A percentile compares a stretch with the other conserved stretches of the same genome.
Evolutionary conservation across 2,797 vertebrate species (phyloP).

Genomic region (Siniperca obscura): DNA sequence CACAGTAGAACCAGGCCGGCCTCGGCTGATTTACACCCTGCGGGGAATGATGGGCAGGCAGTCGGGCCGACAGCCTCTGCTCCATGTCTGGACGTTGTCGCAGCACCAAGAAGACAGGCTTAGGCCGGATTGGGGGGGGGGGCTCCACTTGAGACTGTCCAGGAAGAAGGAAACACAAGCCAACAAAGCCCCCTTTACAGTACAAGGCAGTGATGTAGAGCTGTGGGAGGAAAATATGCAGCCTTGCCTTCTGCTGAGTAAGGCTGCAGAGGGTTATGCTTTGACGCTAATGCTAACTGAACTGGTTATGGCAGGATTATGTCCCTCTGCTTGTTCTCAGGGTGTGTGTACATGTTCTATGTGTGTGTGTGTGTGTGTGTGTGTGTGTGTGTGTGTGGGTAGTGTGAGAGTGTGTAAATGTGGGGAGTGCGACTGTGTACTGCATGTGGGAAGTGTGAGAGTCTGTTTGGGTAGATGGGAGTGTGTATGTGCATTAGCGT

Average conservation of each 20-base stretch:
- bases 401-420: slow-evolving; percentile 23
- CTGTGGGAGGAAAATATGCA: slow-evolving; percentile 40
- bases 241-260: slow-evolving; percentile 53
- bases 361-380: background rate
- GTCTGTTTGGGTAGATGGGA: slow-evolving; percentile 26
- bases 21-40: slow-evolving; percentile 79
- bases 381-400: slow-evolving; percentile 11
- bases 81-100: slow-evolving; percentile 51
- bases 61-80: slow-evolving; percentile 52
- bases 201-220: slow-evolving; percentile 32
- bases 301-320: slow-evolving; percentile 23
- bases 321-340: slow-evolving; percentile 25
- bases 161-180: slow-evolving; percentile 56
- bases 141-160: slow-evolving; percentile 61
- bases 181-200: slow-evolving; percentile 68
- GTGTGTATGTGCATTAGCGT: background rate
- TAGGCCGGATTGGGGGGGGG: background rate
- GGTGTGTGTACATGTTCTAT: slow-evolving; percentile 3
- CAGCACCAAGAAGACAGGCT: slow-evolving; percentile 17
- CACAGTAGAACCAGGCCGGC: slow-evolving; percentile 61
- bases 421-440: slow-evolving; percentile 36
- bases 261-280: slow-evolving; percentile 30
- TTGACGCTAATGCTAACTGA: slow-evolving; percentile 47
- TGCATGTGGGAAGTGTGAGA: slow-evolving; percentile 56
- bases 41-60: slow-evolving; percentile 79